These are phyloP conservation scores for human (Homo sapiens) DNA, from an alignment of 2,113 vertebrate species.

Conservation along the genomic window GRCh38 chr16:84328001-84328500, in stretches of 20 bases:
- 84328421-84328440: background rate
- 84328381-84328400: too few relatives aligned
- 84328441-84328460: background rate
- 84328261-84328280: background rate
- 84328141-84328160: background rate
- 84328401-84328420: background rate
- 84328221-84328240: background rate
- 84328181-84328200: background rate
- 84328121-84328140: rapidly evolving
- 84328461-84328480: background rate
- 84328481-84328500: background rate
- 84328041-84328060: background rate
- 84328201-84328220: background rate
- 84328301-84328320: background rate
- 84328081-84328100: background rate
- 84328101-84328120: background rate
- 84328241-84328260: background rate
- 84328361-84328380: background rate
- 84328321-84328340: background rate
- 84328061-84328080: background rate
- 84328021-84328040: background rate
- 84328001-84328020: too few relatives aligned
- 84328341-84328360: background rate
- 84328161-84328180: background rate
- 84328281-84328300: background rate